phyloP scores from a whole-genome alignment of 1,140 invertebrate species.

The Heterodera schachtii region DNA sequence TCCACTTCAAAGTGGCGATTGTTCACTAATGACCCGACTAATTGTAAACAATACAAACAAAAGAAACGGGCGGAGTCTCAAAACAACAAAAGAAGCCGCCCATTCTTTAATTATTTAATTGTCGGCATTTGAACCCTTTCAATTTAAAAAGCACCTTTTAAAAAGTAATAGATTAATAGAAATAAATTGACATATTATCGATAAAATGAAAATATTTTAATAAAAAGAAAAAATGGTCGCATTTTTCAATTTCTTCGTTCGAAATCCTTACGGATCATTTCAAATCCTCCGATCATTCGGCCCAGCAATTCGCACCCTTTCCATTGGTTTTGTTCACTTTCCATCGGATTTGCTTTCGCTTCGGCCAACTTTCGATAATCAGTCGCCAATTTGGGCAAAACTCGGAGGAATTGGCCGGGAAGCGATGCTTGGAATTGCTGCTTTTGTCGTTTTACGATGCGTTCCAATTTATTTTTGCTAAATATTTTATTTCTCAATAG shows the following conservation, averaged over 20 bases:
- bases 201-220: too few species aligned
- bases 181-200: too few species aligned
- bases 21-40: neutral
- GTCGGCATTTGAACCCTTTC: too few species aligned
- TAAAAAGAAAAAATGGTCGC: too few species aligned
- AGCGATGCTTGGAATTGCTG: neutral
- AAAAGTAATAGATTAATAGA: too few species aligned
- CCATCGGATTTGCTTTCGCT: neutral
- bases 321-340: neutral
- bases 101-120: too few species aligned
- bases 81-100: too few species aligned
- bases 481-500: neutral
- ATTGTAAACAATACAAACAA: neutral
- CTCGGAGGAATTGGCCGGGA: slow-evolving; percentile 1
- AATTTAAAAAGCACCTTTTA: too few species aligned
- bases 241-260: neutral
- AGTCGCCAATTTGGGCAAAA: slow-evolving; percentile 1
- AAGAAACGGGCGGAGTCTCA: neutral
- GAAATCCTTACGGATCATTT: slow-evolving; percentile 1
- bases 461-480: neutral
- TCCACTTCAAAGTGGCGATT: neutral
- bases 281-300: slow-evolving; percentile 12
- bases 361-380: slow-evolving; percentile 1
- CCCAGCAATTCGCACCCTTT: neutral
- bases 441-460: neutral